Evolutionary conservation across 2,113 vertebrate species (phyloP).

Genomic region (Microtus oregoni): DNA sequence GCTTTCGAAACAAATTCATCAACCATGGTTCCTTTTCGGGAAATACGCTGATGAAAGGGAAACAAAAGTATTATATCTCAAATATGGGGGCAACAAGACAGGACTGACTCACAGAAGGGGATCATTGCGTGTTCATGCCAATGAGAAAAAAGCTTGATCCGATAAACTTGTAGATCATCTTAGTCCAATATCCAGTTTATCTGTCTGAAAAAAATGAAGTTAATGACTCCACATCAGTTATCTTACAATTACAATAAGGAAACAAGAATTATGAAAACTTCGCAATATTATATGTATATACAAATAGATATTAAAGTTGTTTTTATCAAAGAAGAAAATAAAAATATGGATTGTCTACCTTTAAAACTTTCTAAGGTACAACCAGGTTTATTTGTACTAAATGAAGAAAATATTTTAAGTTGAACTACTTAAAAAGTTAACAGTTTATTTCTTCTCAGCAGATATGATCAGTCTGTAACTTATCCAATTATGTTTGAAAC

Average conservation of each 20-base stretch:
- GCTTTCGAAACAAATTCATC: slow-evolving; percentile 13
- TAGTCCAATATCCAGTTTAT: not conserved
- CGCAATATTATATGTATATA: not conserved
- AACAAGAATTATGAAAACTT: slow-evolving; percentile 29
- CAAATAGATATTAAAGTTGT: slow-evolving; percentile 11
- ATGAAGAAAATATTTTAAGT: slow-evolving; percentile 21
- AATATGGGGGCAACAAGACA: not conserved
- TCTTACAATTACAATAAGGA: slow-evolving; percentile 12
- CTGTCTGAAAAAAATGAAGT: not conserved
- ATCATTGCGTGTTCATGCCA: not conserved
- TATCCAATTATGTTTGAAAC: not conserved
- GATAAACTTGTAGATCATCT: not conserved
- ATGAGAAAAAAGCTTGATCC: not conserved
- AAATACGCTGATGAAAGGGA: not conserved
- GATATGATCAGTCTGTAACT: not conserved
- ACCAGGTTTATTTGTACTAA: not conserved
- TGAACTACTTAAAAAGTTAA: slow-evolving; percentile 26
- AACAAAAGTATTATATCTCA: not conserved
- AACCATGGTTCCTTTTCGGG: not conserved
- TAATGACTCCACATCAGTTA: not conserved
- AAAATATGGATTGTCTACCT: not conserved
- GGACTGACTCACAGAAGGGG: not conserved
- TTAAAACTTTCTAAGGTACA: not conserved
- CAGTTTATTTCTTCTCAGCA: not conserved
- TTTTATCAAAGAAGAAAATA: not conserved